Conservation (phyloP, 2,797 vertebrate species). For the Gymnoscopelus braueri region DNA sequence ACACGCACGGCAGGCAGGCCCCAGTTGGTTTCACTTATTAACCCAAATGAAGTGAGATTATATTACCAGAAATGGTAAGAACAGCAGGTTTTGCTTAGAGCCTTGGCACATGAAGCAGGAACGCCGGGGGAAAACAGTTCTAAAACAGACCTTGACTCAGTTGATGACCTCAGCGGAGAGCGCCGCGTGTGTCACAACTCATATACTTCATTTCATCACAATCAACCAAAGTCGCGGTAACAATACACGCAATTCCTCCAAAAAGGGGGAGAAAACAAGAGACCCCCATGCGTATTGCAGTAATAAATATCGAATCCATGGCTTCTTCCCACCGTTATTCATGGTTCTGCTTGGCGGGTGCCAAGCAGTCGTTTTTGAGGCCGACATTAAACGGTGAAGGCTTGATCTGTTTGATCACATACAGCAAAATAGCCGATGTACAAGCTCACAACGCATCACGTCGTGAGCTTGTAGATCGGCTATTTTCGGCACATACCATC, state of each 20-base stretch:
- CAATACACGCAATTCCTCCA: background rate
- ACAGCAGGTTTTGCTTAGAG: slow-evolving; percentile 76
- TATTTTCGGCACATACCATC: too few species aligned
- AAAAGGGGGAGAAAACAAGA: background rate
- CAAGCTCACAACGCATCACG: too few species aligned
- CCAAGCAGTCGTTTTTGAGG: slow-evolving; percentile 1
- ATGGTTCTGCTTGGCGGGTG: too few species aligned
- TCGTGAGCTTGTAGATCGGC: too few species aligned
- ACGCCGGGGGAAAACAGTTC: slow-evolving; percentile 44
- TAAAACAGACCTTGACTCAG: slow-evolving; percentile 65
- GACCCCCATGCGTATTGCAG: too few species aligned
- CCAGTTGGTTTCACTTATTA: slow-evolving; percentile 78
- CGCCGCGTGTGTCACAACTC: slow-evolving; percentile 50
- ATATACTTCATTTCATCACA: slow-evolving; percentile 49
- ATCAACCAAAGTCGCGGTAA: slow-evolving; percentile 25
- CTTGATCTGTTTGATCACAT: background rate
- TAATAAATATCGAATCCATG: too few species aligned
- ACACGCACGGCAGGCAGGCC: slow-evolving; percentile 13
- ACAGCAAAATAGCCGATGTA: too few species aligned
- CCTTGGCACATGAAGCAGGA: slow-evolving; percentile 58
- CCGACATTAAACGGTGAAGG: slow-evolving; percentile 21
- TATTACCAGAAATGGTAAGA: slow-evolving; percentile 75
- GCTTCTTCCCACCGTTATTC: too few species aligned
- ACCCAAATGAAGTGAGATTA: slow-evolving; percentile 74
- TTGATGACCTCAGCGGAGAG: slow-evolving; percentile 66